These are phyloP conservation scores for Lateolabrax maculatus DNA, from an alignment of 2,797 vertebrate species.

Conservation along the genomic window DNA sequence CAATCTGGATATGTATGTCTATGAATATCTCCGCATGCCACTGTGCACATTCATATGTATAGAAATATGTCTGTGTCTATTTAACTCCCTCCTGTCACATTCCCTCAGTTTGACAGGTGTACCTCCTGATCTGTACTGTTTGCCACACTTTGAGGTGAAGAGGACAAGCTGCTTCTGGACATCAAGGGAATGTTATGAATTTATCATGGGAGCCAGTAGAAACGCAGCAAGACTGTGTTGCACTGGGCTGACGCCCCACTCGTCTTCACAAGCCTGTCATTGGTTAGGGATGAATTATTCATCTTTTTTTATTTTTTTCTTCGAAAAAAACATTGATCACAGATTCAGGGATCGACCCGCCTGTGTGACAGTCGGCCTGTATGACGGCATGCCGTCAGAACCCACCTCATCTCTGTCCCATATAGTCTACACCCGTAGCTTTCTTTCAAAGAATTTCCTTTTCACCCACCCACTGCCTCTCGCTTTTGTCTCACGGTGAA, in stretches of 20 bases:
- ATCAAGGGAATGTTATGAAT: conserved; percentile 58
- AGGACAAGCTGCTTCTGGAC: conserved; percentile 60
- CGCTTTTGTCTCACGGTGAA: conserved; percentile 47
- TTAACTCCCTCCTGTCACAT: conserved; percentile 34
- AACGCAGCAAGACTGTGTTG: conserved; percentile 19
- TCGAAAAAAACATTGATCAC: conserved; percentile 67
- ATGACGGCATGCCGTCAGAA: conserved; percentile 58
- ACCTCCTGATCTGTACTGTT: conserved; percentile 31
- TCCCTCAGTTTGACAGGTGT: conserved; percentile 54
- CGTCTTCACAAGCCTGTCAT: conserved; percentile 44
- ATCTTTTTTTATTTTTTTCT: conserved; percentile 41
- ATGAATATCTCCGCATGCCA: conserved; percentile 47
- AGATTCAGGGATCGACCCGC: conserved; percentile 37
- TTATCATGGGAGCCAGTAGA: conserved; percentile 43
- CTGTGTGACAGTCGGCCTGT: conserved; percentile 42
- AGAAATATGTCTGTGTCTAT: conserved; percentile 14
- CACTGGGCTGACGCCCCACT: conserved; percentile 25
- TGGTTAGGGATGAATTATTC: conserved; percentile 63
- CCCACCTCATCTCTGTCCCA: conserved; percentile 29
- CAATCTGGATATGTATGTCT: conserved; percentile 47
- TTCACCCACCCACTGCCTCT: conserved; percentile 18
- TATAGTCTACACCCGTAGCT: conserved; percentile 29
- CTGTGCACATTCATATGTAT: conserved; percentile 22
- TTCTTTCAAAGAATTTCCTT: conserved; percentile 46
- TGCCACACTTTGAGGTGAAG: conserved; percentile 48